Conservation (phyloP, 2,797 vertebrate genomes). For the Rhodeus uyekii region DNA sequence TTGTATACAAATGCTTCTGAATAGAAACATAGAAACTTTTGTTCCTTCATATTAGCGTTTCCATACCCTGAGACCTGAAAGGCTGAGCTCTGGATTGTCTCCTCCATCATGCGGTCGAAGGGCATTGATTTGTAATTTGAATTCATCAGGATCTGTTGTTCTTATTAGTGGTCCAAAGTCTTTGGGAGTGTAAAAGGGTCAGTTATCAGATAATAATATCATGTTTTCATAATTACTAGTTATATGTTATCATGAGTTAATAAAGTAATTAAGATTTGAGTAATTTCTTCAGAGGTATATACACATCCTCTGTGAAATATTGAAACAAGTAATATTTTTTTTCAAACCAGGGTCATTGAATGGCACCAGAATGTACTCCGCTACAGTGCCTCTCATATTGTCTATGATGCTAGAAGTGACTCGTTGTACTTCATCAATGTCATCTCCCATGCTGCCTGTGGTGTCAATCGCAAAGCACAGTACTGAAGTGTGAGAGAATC, state of each 20-base stretch:
- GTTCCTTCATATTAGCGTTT: neutral
- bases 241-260: too few species aligned
- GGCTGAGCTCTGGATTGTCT: slow-evolving; percentile 27
- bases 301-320: slow-evolving; percentile 9
- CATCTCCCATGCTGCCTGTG: slow-evolving; percentile 51
- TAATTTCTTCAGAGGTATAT: neutral
- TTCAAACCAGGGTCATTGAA: slow-evolving; percentile 58
- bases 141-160: slow-evolving; percentile 9
- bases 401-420: slow-evolving; percentile 49
- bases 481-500: slow-evolving; percentile 30
- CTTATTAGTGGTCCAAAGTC: slow-evolving; percentile 38
- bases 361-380: slow-evolving; percentile 54
- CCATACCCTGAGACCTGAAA: slow-evolving; percentile 43
- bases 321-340: neutral
- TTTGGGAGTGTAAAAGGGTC: neutral
- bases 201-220: neutral
- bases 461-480: slow-evolving; percentile 59
- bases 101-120: slow-evolving; percentile 16
- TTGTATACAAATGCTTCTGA: neutral
- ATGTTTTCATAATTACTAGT: neutral
- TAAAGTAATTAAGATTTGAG: too few species aligned
- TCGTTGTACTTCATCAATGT: slow-evolving; percentile 37
- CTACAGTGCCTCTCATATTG: slow-evolving; percentile 23
- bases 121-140: slow-evolving; percentile 17
- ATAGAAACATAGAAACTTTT: neutral